phyloP scores from a whole-genome alignment of 2,797 vertebrate genomes.

The Setipinna tenuifilis region DNA sequence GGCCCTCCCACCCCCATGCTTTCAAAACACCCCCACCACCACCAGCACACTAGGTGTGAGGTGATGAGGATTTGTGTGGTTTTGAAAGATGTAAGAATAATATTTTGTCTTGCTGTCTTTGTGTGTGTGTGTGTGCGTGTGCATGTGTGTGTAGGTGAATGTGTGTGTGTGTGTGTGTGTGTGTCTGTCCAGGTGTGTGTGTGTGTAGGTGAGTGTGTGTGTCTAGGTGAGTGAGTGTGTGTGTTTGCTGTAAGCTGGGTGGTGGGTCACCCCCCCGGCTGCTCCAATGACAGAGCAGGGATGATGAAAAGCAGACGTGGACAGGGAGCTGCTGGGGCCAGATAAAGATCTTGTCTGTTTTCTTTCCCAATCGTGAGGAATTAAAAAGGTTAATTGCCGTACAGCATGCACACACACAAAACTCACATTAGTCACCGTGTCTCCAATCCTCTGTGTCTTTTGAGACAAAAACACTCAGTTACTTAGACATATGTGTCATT shows the following conservation, averaged over 20 bases:
- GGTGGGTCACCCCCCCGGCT: no score
- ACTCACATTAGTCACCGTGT: background rate
- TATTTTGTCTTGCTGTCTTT: constrained; percentile 45
- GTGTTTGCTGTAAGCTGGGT: background rate
- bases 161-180: background rate
- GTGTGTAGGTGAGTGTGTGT: constrained; percentile 25
- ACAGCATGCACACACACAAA: background rate
- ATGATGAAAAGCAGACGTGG: constrained; percentile 47
- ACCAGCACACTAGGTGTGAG: constrained; percentile 39
- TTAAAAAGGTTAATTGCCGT: background rate
- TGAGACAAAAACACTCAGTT: background rate
- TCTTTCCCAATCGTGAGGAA: background rate
- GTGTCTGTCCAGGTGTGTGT: constrained; percentile 4
- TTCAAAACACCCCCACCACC: constrained; percentile 32
- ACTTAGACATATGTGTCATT: background rate
- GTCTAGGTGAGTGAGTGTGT: background rate
- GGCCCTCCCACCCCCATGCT: background rate
- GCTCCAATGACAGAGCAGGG: background rate
- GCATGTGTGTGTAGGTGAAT: background rate
- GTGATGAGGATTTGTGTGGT: constrained; percentile 63
- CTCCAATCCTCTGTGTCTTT: background rate
- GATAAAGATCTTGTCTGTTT: constrained; percentile 38
- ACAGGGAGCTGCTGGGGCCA: constrained; percentile 37
- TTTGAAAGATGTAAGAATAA: constrained; percentile 41
- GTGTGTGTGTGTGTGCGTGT: background rate